Base-by-base conservation (phyloP, 2,888 invertebrate genomes). In the Amphiduros pacificus region DNA sequence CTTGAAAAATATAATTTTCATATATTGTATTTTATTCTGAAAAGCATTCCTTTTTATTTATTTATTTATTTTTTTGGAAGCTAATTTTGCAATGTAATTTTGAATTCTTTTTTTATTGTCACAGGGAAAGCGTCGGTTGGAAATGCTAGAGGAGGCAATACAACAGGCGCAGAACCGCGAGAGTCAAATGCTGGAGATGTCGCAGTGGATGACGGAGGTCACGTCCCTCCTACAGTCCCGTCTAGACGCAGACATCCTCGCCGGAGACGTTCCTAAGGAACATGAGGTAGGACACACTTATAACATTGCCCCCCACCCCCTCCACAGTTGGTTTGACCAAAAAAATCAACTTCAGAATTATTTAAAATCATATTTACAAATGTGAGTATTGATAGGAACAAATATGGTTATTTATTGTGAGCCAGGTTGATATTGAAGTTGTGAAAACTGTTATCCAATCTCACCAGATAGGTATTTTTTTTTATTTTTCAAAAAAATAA, bases 201-300 rank as follows among this genome's bases (percentile, higher is more conserved):
- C 78, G 0, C 74, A 77, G 59, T 81, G 81, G 81, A 77, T 79
- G 76, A 71, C 66, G 2, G 80, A 79, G 55, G 71, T 80, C 3
- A 72, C 70, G 4, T 64, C 67, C 24, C 67, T 76, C 40, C 67
- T 81, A 26, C 78, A 80, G 73, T 88, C 89, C 72, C 87, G 90
- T 75, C 85, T 91, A 71, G 88, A 90, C 75, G 89, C 89, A 76
- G 91, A 92, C 83, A 87, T 91, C 67, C 88, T 90, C 64, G 89
- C 91, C 67, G 89, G 89, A 77, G 91, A 91, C 84, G 85, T 91
- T 73, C 91, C 91, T 36, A 89, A 90, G 74, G 91, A 91, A 71
- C 81, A 81, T 72, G 82, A 85, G 77, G 85, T 85, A 60, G 9
- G 51, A 24, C 5, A 2, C 51, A 5, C 24, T 51, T 3, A n/a